Evolutionary conservation across 2,888 invertebrate species (phyloP).

Genomic region (Cosmopolites sordidus): DNA sequence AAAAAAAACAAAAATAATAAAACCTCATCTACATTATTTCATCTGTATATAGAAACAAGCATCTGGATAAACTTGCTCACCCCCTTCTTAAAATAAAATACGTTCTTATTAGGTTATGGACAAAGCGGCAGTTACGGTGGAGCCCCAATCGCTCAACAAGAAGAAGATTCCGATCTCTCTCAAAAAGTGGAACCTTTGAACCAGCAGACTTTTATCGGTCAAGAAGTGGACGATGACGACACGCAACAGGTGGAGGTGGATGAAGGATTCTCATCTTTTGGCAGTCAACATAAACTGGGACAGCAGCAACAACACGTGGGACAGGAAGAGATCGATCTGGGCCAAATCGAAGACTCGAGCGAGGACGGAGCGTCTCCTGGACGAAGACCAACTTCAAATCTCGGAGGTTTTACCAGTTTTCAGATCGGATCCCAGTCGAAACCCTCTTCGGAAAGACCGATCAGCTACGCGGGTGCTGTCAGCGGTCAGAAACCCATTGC

Average conservation of each 20-base stretch:
- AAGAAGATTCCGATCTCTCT: constrained; percentile 25
- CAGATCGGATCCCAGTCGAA: background rate
- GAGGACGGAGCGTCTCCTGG: background rate
- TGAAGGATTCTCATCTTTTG: constrained; percentile 2
- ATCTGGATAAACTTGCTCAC: too few relatives aligned
- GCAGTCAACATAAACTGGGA: constrained; percentile 1
- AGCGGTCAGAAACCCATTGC: too few relatives aligned
- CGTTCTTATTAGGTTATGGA: too few relatives aligned
- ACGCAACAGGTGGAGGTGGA: constrained; percentile 10
- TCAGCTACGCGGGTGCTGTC: too few relatives aligned
- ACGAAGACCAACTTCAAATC: background rate
- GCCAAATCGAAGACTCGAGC: background rate
- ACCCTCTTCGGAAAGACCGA: too few relatives aligned
- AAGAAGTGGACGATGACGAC: constrained; percentile 14
- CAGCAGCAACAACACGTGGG: constrained; percentile 9
- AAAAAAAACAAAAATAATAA: too few relatives aligned
- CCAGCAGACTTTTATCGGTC: constrained; percentile 3
- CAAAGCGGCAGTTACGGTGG: background rate
- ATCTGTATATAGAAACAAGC: too few relatives aligned
- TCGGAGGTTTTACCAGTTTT: background rate
- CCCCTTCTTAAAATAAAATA: too few relatives aligned
- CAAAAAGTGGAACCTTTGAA: constrained; percentile 21
- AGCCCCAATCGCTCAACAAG: constrained; percentile 20
- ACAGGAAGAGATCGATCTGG: constrained; percentile 4
- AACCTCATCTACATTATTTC: too few relatives aligned